Percentiles rank a stretch among this genome's conserved stretches.
These are phyloP conservation scores for Anoplopoma fimbria DNA, from an alignment of 2,113 vertebrate genomes.

Conservation along the genomic window DNA sequence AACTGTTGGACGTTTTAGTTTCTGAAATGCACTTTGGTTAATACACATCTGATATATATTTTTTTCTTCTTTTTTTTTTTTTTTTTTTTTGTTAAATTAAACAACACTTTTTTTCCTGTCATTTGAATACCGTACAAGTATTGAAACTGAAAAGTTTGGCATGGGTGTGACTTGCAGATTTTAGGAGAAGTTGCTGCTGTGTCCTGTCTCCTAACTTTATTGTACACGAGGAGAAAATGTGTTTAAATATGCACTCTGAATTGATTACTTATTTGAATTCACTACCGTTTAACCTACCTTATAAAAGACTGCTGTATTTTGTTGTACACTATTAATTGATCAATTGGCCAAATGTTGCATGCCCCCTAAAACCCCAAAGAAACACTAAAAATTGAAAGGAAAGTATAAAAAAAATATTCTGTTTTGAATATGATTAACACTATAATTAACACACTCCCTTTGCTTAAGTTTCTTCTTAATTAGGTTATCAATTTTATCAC, in stretches of 20 bases:
- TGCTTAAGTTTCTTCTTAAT: conserved; percentile 33
- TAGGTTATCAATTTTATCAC: background rate
- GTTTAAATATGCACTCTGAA: conserved; percentile 81
- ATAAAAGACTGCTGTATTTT: conserved; percentile 83
- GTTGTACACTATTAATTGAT: conserved; percentile 70
- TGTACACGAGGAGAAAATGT: conserved; percentile 65
- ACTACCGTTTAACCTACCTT: conserved; percentile 78
- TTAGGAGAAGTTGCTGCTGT: conserved; percentile 83
- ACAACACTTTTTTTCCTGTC: conserved; percentile 70
- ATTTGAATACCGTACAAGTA: conserved; percentile 87
- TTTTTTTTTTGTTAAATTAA: conserved; percentile 78
- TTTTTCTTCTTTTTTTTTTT: conserved; percentile 61
- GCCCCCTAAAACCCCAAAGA: conserved; percentile 74
- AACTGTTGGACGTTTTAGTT: conserved; percentile 76
- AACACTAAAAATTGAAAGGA: conserved; percentile 36
- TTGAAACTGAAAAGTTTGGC: conserved; percentile 83
- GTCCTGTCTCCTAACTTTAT: conserved; percentile 75
- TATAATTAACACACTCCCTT: conserved; percentile 16
- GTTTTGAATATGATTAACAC: conserved; percentile 22
- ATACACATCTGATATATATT: conserved; percentile 75
- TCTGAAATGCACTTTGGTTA: conserved; percentile 89
- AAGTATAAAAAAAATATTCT: conserved; percentile 26
- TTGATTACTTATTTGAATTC: conserved; percentile 73
- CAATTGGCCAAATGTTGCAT: conserved; percentile 84
- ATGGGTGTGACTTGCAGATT: conserved; percentile 73